phyloP scores from a whole-genome alignment of 2,797 vertebrate species.

The Falco columbarius region DNA sequence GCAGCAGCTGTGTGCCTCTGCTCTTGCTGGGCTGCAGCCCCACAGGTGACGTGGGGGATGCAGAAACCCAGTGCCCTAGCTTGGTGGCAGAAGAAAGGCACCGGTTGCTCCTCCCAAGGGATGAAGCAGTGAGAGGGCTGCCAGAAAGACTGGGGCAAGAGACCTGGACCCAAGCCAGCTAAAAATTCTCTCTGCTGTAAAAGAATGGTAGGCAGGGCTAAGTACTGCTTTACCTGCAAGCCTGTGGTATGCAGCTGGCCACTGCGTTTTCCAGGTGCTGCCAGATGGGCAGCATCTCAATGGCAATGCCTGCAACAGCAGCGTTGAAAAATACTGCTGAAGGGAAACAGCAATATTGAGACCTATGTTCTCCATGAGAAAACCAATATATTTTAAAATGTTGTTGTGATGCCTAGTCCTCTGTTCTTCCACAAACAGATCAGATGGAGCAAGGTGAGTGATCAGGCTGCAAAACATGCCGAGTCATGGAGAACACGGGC shows the following conservation, averaged over 20 bases:
- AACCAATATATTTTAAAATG: background rate
- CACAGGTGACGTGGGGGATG: accelerated
- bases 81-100: background rate
- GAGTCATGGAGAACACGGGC: background rate
- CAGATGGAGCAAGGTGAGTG: background rate
- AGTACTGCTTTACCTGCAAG: background rate
- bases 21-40: background rate
- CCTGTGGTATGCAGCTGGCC: background rate
- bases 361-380: background rate
- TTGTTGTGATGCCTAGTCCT: background rate
- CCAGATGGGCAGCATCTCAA: background rate
- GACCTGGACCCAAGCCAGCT: background rate
- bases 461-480: background rate
- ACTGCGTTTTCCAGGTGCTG: accelerated
- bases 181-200: background rate
- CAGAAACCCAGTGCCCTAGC: accelerated
- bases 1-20: background rate
- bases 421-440: background rate
- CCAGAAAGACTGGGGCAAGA: background rate
- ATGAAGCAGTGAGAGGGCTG: background rate
- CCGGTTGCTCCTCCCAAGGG: background rate
- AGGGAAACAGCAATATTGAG: background rate
- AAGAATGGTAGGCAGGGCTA: background rate
- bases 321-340: background rate
- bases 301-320: background rate